Conservation (phyloP, 2,888 invertebrate genomes). For the Melinaea marsaeus region DNA sequence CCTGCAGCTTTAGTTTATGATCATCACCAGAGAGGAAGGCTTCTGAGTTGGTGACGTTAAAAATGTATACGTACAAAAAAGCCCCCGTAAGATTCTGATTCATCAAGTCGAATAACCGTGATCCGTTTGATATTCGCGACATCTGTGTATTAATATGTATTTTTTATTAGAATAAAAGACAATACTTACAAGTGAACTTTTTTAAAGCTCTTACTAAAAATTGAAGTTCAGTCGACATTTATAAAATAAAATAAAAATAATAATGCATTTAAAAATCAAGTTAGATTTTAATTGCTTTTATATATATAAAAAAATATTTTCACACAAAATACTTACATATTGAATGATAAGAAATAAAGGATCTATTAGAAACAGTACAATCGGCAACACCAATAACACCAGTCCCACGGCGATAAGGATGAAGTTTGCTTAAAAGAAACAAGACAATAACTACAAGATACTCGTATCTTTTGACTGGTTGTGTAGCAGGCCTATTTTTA, state of each 20-base stretch:
- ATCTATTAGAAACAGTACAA: slow-evolving; percentile 26
- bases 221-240: too few species aligned
- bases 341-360: slow-evolving; percentile 30
- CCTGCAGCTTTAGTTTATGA: slow-evolving; percentile 81
- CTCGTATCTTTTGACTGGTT: too few species aligned
- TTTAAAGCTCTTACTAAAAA: too few species aligned
- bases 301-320: background rate
- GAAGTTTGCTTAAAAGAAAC: slow-evolving; percentile 25
- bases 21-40: slow-evolving; percentile 81
- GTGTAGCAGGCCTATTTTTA: too few species aligned
- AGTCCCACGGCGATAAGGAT: slow-evolving; percentile 26
- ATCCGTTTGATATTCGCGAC: slow-evolving; percentile 71
- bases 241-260: background rate
- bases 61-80: slow-evolving; percentile 82
- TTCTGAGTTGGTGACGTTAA: slow-evolving; percentile 88
- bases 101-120: slow-evolving; percentile 80
- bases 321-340: slow-evolving; percentile 29
- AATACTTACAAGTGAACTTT: background rate
- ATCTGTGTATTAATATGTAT: slow-evolving; percentile 24
- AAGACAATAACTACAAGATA: background rate
- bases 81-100: slow-evolving; percentile 81
- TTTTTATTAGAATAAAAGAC: too few species aligned
- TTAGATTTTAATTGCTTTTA: background rate
- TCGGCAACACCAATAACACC: slow-evolving; percentile 26
- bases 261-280: background rate